Evolutionary conservation across 2,113 vertebrate genomes (phyloP).

Genomic region (Hippolais icterina): DNA sequence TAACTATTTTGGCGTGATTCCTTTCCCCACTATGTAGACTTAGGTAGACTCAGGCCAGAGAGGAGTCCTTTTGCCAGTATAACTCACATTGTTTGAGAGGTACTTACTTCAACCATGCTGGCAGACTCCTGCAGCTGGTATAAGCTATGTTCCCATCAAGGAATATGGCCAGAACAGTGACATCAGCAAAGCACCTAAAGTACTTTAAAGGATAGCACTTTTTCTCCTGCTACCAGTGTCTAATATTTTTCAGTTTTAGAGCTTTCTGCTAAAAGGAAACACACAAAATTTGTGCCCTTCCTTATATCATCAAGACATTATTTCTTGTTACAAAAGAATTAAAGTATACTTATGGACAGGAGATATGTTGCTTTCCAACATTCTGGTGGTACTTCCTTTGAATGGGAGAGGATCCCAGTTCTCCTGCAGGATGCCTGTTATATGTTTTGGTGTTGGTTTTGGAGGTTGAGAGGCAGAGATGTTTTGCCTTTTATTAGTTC

Average conservation of each 20-base stretch:
- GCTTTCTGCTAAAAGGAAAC: background rate
- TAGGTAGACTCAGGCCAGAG: background rate
- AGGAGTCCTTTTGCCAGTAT: background rate
- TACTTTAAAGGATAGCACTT: background rate
- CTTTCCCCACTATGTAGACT: conserved; percentile 20
- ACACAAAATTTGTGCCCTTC: background rate
- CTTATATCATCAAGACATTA: background rate
- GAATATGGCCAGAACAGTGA: background rate
- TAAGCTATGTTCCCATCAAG: background rate
- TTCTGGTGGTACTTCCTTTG: background rate
- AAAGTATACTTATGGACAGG: background rate
- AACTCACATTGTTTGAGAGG: background rate
- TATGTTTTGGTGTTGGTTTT: background rate
- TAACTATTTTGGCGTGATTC: conserved; percentile 58
- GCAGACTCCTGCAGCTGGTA: background rate
- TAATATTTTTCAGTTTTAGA: background rate
- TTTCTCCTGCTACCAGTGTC: background rate
- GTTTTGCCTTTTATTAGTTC: background rate
- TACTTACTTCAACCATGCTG: background rate
- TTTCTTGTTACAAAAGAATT: background rate
- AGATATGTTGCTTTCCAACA: background rate
- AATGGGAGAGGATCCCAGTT: background rate
- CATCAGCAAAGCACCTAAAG: background rate
- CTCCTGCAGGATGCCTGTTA: background rate
- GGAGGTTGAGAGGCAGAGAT: background rate